Evolutionary conservation across 2,888 invertebrate genomes (phyloP).

Genomic region (Xanthorhoe designata): DNA sequence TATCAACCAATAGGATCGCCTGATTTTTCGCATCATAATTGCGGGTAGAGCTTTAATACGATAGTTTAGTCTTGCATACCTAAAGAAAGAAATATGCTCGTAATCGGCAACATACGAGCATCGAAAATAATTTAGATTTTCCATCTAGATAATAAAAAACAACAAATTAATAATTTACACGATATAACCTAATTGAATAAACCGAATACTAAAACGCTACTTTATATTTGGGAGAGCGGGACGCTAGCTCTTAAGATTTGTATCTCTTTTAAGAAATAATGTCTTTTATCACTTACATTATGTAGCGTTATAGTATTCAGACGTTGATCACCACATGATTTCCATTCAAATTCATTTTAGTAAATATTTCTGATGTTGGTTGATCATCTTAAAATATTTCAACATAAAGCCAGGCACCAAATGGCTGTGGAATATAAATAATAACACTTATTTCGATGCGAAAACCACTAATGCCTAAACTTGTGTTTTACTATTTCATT

Average conservation of each 20-base stretch:
- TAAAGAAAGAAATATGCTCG: too few species aligned
- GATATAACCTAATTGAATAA: neutral
- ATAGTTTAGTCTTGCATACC: too few species aligned
- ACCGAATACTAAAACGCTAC: too few species aligned
- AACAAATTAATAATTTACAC: constrained; percentile 19
- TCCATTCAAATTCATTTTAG: neutral
- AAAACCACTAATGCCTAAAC: constrained; percentile 52
- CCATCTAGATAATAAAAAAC: neutral
- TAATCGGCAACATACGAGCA: neutral
- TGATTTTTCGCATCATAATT: too few species aligned
- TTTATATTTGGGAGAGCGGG: too few species aligned
- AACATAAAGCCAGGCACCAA: constrained; percentile 71
- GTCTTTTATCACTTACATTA: too few species aligned
- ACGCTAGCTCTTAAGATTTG: too few species aligned
- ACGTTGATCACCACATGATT: neutral
- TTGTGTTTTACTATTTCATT: constrained; percentile 34
- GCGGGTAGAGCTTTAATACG: too few species aligned
- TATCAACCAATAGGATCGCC: too few species aligned
- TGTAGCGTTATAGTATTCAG: too few species aligned
- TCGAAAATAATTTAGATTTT: neutral
- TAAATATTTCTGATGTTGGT: constrained; percentile 44
- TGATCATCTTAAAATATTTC: constrained; percentile 35
- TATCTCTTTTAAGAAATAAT: too few species aligned
- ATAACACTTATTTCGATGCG: constrained; percentile 54
- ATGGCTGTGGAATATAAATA: constrained; percentile 42